phyloP scores from a whole-genome alignment of 92 coral and sea anemone genomes.

The Bergia puertoricense region DNA sequence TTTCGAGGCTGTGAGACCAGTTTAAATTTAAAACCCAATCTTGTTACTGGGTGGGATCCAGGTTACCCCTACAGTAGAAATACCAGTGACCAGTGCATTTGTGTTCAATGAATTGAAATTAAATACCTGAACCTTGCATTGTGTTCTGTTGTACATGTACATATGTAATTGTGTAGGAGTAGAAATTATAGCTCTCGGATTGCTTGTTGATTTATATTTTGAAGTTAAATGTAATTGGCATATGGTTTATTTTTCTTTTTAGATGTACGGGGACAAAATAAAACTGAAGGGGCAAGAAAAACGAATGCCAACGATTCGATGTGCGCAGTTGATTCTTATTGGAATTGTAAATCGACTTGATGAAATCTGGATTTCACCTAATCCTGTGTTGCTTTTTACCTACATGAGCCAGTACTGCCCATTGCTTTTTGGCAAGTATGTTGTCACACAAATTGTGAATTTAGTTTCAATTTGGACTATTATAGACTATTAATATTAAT shows the following conservation, averaged over 20 bases:
- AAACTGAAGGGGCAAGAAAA: constrained; percentile 46
- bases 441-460: not conserved
- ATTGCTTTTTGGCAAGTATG: constrained; percentile 70
- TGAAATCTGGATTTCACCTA: constrained; percentile 91
- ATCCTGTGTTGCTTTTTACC: constrained; percentile 67
- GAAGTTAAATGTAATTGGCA: not conserved
- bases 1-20: no score
- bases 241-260: not conserved
- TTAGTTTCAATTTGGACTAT: not conserved
- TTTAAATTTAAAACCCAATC: no score
- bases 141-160: no score
- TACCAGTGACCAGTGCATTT: no score
- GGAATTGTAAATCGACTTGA: constrained; percentile 84
- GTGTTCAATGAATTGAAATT: no score
- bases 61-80: no score
- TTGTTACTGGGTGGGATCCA: no score
- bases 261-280: constrained; percentile 52
- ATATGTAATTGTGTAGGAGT: no score
- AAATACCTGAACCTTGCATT: no score
- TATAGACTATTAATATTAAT: not conserved
- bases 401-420: constrained; percentile 85
- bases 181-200: not conserved
- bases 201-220: not conserved
- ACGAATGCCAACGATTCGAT: constrained; percentile 76
- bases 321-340: constrained; percentile 70